Conservation (phyloP, 2,797 vertebrate genomes). For the Dromococcyx pavoninus region DNA sequence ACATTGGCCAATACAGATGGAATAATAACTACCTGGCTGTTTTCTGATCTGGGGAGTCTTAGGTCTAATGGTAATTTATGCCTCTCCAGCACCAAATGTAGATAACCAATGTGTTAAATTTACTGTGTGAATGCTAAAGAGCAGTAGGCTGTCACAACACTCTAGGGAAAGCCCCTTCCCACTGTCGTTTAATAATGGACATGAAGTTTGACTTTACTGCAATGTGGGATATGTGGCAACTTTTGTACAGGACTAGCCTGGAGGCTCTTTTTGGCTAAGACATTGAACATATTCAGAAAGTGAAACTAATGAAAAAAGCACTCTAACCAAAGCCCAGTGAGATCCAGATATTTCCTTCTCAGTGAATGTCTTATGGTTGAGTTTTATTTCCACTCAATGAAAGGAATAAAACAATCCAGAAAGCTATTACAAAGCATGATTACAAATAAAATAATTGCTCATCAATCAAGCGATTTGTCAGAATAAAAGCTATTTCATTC, state of each 20-base stretch:
- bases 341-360: conserved; percentile 22
- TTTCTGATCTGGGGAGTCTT: background rate
- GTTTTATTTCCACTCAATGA: conserved; percentile 24
- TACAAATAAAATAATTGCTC: conserved; percentile 27
- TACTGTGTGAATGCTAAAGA: background rate
- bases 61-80: background rate
- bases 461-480: conserved; percentile 2
- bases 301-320: background rate
- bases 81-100: background rate
- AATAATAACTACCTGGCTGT: rapidly evolving
- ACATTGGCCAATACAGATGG: background rate
- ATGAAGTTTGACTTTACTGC: background rate
- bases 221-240: background rate
- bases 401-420: conserved; percentile 16
- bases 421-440: conserved; percentile 5
- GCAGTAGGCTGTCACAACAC: background rate
- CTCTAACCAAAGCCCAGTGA: background rate
- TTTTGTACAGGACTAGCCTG: background rate
- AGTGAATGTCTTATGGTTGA: background rate
- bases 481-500: conserved; percentile 20
- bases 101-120: background rate
- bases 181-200: background rate
- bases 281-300: conserved; percentile 3
- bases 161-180: background rate
- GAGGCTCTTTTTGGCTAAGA: background rate